A percentile compares a stretch with the other conserved stretches of the same genome.
Conservation (phyloP, 2,888 invertebrate species). For the Scotopteryx bipunctaria region DNA sequence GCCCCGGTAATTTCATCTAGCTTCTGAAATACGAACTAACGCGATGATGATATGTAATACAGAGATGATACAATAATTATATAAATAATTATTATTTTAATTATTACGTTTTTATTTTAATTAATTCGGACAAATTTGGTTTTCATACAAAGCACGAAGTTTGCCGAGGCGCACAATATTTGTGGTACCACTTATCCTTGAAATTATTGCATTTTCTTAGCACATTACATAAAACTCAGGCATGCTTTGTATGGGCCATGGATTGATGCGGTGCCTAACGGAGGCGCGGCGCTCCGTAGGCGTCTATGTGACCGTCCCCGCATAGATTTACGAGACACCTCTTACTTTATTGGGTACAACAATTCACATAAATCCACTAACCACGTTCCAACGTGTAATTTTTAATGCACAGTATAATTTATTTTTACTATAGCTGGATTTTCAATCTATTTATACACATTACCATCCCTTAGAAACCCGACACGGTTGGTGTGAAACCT, state of each 20-base stretch:
- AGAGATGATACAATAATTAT: no score
- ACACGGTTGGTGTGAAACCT: conserved; percentile 48
- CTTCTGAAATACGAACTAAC: no score
- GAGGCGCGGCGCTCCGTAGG: conserved; percentile 74
- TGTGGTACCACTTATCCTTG: no score
- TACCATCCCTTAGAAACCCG: conserved; percentile 15
- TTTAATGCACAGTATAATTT: conserved; percentile 55
- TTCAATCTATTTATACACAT: conserved; percentile 13
- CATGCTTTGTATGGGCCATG: conserved; percentile 14
- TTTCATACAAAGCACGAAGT: no score
- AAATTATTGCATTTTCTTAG: neutral
- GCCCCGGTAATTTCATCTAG: no score
- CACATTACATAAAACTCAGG: conserved; percentile 7
- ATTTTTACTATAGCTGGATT: conserved; percentile 37
- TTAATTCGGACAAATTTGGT: no score
- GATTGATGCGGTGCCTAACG: conserved; percentile 54
- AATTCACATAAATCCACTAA: conserved; percentile 75
- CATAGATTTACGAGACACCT: conserved; percentile 75
- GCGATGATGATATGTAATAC: no score
- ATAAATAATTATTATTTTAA: neutral
- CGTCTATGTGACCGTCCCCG: conserved; percentile 69
- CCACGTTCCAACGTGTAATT: conserved; percentile 57
- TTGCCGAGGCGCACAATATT: no score
- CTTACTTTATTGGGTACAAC: conserved; percentile 77
- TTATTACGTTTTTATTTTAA: neutral